phyloP scores from a whole-genome alignment of 2,888 invertebrate species.

The Hipparchia sbordonii region DNA sequence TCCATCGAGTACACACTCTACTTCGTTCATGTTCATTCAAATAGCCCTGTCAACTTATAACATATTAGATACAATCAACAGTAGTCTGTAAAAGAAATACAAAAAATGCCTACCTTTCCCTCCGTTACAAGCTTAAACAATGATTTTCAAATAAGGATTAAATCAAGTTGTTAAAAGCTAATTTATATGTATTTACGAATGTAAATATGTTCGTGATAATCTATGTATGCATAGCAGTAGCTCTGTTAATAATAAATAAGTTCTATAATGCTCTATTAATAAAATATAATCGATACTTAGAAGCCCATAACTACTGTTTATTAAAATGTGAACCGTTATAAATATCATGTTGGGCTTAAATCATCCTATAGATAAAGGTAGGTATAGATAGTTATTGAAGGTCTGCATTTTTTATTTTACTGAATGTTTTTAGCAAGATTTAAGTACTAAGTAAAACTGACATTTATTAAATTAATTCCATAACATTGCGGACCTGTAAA shows the following conservation, averaged over 20 bases:
- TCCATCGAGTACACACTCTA: slow-evolving; percentile 5
- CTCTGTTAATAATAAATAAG: background rate
- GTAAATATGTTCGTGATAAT: background rate
- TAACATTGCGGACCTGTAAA: no score
- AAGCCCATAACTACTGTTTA: background rate
- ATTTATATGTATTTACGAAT: background rate
- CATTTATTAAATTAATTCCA: no score
- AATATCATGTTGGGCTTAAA: background rate
- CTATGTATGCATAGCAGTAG: background rate
- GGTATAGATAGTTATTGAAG: no score
- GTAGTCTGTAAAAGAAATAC: background rate
- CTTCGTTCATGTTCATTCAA: background rate
- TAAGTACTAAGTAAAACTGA: no score
- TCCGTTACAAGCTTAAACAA: no score
- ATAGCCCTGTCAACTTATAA: background rate
- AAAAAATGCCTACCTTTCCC: no score
- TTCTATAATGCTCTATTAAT: background rate
- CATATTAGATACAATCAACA: background rate
- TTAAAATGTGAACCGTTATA: background rate
- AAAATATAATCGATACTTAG: background rate
- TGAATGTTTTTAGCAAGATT: no score
- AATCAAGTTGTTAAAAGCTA: no score
- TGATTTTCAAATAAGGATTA: no score
- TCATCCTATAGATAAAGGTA: background rate
- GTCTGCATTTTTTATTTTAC: no score